Base-by-base conservation (phyloP, 2,797 vertebrate genomes). In the Petrocephalus sullivani region DNA sequence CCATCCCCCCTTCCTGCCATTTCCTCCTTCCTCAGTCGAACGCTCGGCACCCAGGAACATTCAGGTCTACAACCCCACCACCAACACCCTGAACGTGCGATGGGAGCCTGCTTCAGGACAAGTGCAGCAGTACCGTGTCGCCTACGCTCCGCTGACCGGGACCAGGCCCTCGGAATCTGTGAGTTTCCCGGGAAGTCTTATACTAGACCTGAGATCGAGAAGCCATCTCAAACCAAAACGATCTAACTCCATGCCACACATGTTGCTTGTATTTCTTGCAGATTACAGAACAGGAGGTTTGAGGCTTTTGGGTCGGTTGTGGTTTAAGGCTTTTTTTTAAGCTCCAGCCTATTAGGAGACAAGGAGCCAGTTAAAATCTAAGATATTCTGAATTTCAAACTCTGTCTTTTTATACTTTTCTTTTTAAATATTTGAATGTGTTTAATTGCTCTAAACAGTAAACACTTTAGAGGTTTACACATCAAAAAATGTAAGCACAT, bases 101-200 rank as follows among this genome's bases (percentile, higher is more conserved):
- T 99, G 98, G 98, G 97, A 98, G 89, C 93, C 97, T 8, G 98
- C 98, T n/a, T 96, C 97, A 0, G 98, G 98, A 64, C 96, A 96
- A 0, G 98, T 99, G 12, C 96, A 96, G 90, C 96, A 98, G 92
- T 99, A 99, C 37, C 96, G 96, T 21, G 93, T 99, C 81, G 95
- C 96, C 91, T 99, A 99, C 9, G 41, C 96, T 89, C 96, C 98
- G 12, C 23, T 96, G 19, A 92, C 92, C 88, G 97, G 97, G 82
- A 93, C 93, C 88, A 95, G 92, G 88, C 96, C 97, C 89, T 93
- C 97, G 1, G 96, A 99, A 90, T 98, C 97, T 91, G 98, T 99
- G 94, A 98, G 98, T 96, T 87, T 91, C 86, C 86, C 14, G 2
- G 85, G 23, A 37, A 41, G 41, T 9, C 41, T 49, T 49, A 49